These are phyloP conservation scores for Siniperca scherzeri DNA, from an alignment of 2,797 vertebrate genomes.

Conservation along the genomic window DNA sequence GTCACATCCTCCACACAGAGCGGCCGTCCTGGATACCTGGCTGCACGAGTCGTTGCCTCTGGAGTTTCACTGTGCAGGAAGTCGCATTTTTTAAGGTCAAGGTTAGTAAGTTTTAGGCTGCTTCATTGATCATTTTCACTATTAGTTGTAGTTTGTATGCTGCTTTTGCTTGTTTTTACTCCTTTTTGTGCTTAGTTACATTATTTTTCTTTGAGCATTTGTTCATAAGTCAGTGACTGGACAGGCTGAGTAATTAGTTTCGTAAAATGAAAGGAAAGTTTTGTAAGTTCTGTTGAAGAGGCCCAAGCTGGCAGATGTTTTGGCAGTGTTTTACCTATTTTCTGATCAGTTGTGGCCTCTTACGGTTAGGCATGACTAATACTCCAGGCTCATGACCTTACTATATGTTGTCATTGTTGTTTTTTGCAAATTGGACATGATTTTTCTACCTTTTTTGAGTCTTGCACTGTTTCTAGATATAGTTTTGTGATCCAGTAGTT, in stretches of 20 bases:
- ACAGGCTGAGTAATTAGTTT: slow-evolving; percentile 50
- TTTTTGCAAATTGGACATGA: slow-evolving; percentile 40
- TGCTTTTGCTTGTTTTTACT: background rate
- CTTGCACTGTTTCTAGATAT: background rate
- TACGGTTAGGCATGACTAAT: slow-evolving; percentile 76
- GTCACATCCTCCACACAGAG: slow-evolving; percentile 47
- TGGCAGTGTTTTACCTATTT: slow-evolving; percentile 57
- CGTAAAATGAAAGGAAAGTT: slow-evolving; percentile 48
- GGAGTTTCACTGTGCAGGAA: slow-evolving; percentile 22
- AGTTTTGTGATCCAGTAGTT: slow-evolving; percentile 30
- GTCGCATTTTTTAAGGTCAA: slow-evolving; percentile 12
- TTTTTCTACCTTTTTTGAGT: background rate
- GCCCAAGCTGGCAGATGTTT: slow-evolving; percentile 55
- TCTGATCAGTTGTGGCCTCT: slow-evolving; percentile 71
- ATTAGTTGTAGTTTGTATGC: background rate
- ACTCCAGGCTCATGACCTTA: slow-evolving; percentile 40
- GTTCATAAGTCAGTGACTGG: slow-evolving; percentile 20
- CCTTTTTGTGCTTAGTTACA: background rate
- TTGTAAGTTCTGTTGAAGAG: slow-evolving; percentile 38
- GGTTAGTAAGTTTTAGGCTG: slow-evolving; percentile 40
- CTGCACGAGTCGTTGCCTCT: slow-evolving; percentile 14
- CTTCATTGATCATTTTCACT: slow-evolving; percentile 3
- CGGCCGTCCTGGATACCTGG: slow-evolving; percentile 33
- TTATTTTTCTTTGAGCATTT: slow-evolving; percentile 22
- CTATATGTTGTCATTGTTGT: slow-evolving; percentile 57